Percentiles rank a stretch among this genome's conserved stretches.
phyloP scores from a whole-genome alignment of 2,888 invertebrate species.

The Troides aeacus region DNA sequence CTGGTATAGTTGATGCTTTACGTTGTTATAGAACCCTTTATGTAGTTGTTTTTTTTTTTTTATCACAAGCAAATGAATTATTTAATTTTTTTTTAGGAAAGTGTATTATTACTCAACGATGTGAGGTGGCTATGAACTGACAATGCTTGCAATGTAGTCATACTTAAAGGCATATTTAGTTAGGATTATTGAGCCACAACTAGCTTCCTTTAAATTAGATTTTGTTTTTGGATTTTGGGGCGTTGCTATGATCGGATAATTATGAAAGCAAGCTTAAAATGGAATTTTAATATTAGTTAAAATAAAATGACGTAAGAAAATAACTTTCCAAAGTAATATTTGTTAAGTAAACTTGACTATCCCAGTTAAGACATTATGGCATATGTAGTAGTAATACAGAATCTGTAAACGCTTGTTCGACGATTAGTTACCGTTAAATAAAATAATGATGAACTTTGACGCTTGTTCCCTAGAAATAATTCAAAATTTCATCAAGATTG shows the following conservation, averaged over 20 bases:
- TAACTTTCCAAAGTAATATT: neutral
- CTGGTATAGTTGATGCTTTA: constrained; percentile 29
- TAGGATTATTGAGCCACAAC: constrained; percentile 27
- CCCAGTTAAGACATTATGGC: neutral
- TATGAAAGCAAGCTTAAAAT: constrained; percentile 16
- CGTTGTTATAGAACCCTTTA: constrained; percentile 38
- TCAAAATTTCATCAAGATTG: neutral
- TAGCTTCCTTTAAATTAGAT: constrained; percentile 31
- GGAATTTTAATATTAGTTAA: neutral
- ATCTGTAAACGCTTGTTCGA: neutral
- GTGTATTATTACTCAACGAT: constrained; percentile 34
- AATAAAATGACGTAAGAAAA: neutral
- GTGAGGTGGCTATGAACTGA: constrained; percentile 50
- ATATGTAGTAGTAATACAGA: neutral
- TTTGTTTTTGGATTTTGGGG: constrained; percentile 16
- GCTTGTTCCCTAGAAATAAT: neutral
- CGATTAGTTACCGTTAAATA: no score
- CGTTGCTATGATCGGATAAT: constrained; percentile 18
- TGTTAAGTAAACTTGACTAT: neutral
- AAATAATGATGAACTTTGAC: no score
- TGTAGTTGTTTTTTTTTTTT: constrained; percentile 56
- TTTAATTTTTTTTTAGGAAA: constrained; percentile 35
- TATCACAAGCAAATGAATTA: constrained; percentile 53
- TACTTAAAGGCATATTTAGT: constrained; percentile 18
- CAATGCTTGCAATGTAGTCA: constrained; percentile 39